Conservation (phyloP, 2,888 invertebrate genomes). For the Biston betularia region DNA sequence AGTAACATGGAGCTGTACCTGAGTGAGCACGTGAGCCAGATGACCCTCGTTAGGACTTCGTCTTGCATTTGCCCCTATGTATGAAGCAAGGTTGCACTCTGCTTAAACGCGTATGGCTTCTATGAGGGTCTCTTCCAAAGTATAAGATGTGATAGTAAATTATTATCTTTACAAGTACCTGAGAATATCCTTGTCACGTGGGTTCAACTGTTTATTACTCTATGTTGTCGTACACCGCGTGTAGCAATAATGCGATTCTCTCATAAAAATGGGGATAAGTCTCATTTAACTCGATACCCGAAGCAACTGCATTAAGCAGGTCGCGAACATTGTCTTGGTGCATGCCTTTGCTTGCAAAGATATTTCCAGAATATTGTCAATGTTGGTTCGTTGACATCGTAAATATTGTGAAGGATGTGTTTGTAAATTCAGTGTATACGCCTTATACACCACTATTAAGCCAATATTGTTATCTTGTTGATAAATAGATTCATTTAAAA, state of each 20-base stretch:
- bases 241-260: conserved; percentile 16
- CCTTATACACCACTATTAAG: conserved; percentile 38
- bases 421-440: conserved; percentile 27
- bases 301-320: conserved; percentile 14
- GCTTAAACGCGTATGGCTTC: conserved; percentile 25
- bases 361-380: conserved; percentile 3
- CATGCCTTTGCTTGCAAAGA: conserved; percentile 13
- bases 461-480: background rate
- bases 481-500: conserved; percentile 4
- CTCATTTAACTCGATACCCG: conserved; percentile 15
- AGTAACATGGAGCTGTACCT: conserved; percentile 28
- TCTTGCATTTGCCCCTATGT: conserved; percentile 7
- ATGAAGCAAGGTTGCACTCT: conserved; percentile 15
- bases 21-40: conserved; percentile 13
- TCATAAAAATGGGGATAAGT: conserved; percentile 15
- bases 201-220: conserved; percentile 33
- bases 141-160: conserved; percentile 25
- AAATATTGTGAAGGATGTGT: conserved; percentile 22
- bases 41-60: conserved; percentile 18
- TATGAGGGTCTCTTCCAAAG: conserved; percentile 19
- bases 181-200: conserved; percentile 31
- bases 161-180: conserved; percentile 35
- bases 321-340: conserved; percentile 11
- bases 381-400: conserved; percentile 3
- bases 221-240: conserved; percentile 34